These are phyloP conservation scores for Stenopsyche tienmushanensis DNA, from an alignment of 1,140 invertebrate genomes.

Conservation along the genomic window DNA sequence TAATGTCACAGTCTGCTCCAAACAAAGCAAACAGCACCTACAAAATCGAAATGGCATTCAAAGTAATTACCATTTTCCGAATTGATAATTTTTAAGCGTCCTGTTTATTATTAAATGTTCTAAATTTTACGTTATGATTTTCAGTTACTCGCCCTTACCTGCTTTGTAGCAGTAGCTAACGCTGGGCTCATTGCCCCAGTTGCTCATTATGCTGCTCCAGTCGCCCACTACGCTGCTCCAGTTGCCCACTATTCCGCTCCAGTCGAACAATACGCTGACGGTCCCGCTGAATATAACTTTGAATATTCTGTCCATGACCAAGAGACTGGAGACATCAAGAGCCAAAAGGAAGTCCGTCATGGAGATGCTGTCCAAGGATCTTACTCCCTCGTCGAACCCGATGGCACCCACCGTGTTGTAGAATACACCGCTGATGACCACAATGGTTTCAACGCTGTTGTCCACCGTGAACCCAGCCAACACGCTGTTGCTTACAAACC, in stretches of 20 bases:
- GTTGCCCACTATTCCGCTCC: constrained; percentile 32
- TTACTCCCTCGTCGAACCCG: constrained; percentile 63
- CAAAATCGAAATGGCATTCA: constrained; percentile 38
- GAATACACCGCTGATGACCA: constrained; percentile 73
- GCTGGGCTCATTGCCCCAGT: constrained; percentile 38
- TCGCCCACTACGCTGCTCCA: constrained; percentile 38
- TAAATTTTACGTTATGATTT: neutral
- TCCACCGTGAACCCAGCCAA: constrained; percentile 61
- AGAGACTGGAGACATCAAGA: constrained; percentile 62
- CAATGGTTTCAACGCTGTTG: constrained; percentile 69
- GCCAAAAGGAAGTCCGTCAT: constrained; percentile 60
- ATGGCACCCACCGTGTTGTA: constrained; percentile 69
- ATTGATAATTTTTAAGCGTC: neutral
- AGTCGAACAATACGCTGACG: constrained; percentile 27
- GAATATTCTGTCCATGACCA: constrained; percentile 59
- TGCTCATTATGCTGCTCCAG: constrained; percentile 33
- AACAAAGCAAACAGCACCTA: constrained; percentile 22
- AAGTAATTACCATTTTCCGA: constrained; percentile 12
- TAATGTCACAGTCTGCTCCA: constrained; percentile 29
- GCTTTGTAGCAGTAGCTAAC: constrained; percentile 20
- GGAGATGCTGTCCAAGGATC: constrained; percentile 61
- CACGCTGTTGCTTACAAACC: constrained; percentile 46
- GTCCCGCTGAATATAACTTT: constrained; percentile 55
- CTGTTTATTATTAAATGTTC: neutral
- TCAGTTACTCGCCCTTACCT: constrained; percentile 11